Conservation (phyloP, 2,888 invertebrate species). For the Entomobrya proxima region DNA sequence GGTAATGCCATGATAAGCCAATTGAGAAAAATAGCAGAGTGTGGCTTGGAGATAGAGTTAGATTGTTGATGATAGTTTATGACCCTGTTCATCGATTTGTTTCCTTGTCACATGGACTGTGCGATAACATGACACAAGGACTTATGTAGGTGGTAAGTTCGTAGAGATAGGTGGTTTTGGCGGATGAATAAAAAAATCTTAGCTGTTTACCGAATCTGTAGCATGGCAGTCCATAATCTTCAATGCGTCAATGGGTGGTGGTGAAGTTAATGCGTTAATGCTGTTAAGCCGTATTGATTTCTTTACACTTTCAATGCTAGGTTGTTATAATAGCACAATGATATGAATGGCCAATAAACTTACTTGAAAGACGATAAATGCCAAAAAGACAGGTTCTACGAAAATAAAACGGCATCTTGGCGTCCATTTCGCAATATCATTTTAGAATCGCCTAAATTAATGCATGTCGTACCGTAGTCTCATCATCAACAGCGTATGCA, state of each 20-base stretch:
- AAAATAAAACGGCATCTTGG: slow-evolving; percentile 31
- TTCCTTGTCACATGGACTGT: slow-evolving; percentile 43
- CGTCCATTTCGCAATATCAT: slow-evolving; percentile 48
- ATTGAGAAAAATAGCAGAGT: neutral
- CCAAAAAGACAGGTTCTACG: slow-evolving; percentile 39
- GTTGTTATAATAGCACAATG: neutral
- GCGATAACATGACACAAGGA: slow-evolving; percentile 42
- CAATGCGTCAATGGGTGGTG: neutral
- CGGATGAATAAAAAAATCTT: slow-evolving; percentile 6
- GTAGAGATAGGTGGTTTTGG: neutral
- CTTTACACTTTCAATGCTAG: neutral
- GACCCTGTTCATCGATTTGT: slow-evolving; percentile 50
- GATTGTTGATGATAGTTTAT: slow-evolving; percentile 18
- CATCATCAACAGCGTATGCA: neutral
- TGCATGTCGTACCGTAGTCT: slow-evolving; percentile 10
- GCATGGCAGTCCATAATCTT: neutral
- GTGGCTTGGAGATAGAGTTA: neutral
- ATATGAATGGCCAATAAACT: slow-evolving; percentile 26
- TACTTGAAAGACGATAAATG: slow-evolving; percentile 36
- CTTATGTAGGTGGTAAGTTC: slow-evolving; percentile 28
- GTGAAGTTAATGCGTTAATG: neutral
- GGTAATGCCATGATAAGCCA: slow-evolving; percentile 12
- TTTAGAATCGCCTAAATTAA: slow-evolving; percentile 32
- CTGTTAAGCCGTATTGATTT: neutral
- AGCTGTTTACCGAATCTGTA: neutral